phyloP scores from a whole-genome alignment of 2,113 vertebrate genomes.

The Procavia capensis region DNA sequence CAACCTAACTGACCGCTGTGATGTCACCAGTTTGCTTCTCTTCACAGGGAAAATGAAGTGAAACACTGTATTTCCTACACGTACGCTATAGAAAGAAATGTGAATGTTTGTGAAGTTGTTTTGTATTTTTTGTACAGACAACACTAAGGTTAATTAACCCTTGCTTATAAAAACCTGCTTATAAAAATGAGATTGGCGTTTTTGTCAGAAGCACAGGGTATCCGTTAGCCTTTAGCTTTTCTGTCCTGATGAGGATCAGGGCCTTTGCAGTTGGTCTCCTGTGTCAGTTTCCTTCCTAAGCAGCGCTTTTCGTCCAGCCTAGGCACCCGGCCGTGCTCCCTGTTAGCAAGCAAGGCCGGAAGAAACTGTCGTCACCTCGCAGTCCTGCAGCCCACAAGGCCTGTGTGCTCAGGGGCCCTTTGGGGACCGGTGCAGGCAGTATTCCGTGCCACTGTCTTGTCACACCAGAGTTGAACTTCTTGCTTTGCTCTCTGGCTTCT shows the following conservation, averaged over 20 bases:
- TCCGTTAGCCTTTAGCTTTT: background rate
- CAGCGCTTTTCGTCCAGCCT: background rate
- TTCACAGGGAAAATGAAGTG: background rate
- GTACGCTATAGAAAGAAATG: no score
- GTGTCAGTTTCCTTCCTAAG: background rate
- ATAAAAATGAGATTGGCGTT: rapidly evolving
- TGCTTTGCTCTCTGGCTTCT: background rate
- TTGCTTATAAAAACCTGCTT: background rate
- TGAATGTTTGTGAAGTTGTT: background rate
- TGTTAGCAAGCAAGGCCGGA: background rate
- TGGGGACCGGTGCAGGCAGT: no score
- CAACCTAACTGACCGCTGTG: rapidly evolving
- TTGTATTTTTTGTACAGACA: background rate
- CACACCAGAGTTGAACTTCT: background rate
- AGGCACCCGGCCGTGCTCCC: no score
- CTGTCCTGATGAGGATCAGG: rapidly evolving
- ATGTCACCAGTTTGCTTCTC: background rate
- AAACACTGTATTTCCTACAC: background rate
- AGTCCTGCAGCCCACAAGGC: background rate
- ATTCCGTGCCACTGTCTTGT: background rate
- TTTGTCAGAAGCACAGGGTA: background rate
- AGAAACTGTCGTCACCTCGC: background rate
- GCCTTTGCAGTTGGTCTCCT: background rate
- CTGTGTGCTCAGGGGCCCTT: rapidly evolving
- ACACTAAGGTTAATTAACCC: background rate